Evolutionary conservation across 2,113 vertebrate genomes (phyloP).

Genomic region (Myotis brandtii): DNA sequence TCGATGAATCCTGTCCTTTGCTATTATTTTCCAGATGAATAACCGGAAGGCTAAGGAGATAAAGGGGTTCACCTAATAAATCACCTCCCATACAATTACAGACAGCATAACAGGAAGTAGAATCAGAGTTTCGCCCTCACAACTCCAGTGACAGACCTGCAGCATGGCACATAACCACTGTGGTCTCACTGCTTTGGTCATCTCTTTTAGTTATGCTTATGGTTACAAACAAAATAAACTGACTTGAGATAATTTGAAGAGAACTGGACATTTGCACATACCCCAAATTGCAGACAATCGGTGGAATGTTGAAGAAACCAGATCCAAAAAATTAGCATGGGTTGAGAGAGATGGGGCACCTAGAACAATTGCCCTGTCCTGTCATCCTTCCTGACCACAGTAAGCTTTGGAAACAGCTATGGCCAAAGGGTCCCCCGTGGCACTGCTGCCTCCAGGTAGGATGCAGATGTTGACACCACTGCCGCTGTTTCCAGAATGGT

Average conservation of each 20-base stretch:
- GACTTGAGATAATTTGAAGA: neutral
- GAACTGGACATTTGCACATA: neutral
- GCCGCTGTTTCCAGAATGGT: neutral
- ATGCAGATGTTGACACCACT: neutral
- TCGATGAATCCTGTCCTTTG: neutral
- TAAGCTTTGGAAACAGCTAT: neutral
- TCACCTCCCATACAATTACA: neutral
- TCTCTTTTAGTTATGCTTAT: neutral
- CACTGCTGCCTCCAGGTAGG: neutral
- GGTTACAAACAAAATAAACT: neutral
- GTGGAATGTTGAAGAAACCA: neutral
- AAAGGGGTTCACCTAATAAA: neutral
- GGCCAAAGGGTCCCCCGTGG: neutral
- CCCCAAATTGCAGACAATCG: neutral
- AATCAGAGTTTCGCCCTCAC: neutral
- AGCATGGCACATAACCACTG: neutral
- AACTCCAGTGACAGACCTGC: neutral
- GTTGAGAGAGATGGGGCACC: neutral
- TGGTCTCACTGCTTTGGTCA: neutral
- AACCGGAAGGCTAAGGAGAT: neutral
- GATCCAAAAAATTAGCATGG: neutral
- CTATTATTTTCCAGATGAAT: neutral
- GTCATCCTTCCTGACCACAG: neutral
- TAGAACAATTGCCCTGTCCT: neutral
- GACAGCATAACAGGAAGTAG: neutral